These are phyloP conservation scores for Lampropteryx suffumata DNA, from an alignment of 2,888 invertebrate genomes.

Conservation along the genomic window DNA sequence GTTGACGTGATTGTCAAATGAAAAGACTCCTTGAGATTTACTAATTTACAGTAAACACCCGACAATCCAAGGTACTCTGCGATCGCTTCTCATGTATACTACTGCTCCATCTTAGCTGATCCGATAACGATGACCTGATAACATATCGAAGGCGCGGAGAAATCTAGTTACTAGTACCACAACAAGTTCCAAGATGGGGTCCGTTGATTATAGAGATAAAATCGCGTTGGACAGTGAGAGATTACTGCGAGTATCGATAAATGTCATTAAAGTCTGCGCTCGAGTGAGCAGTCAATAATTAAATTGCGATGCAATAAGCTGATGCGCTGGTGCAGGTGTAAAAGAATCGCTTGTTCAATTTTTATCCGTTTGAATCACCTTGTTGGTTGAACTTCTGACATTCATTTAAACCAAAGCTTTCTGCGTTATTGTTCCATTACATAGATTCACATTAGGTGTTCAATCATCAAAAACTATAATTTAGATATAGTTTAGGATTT, in stretches of 20 bases:
- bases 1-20: too few species aligned
- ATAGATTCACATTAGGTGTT: too few species aligned
- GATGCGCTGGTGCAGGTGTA: constrained; percentile 7
- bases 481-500: too few species aligned
- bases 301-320: constrained; percentile 32
- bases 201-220: constrained; percentile 29
- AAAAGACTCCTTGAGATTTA: too few species aligned
- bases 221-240: constrained; percentile 30
- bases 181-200: constrained; percentile 19
- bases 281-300: constrained; percentile 37
- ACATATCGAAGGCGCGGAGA: constrained; percentile 12
- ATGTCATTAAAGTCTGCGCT: constrained; percentile 29
- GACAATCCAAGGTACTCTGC: too few species aligned
- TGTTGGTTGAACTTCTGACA: too few species aligned
- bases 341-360: constrained; percentile 2
- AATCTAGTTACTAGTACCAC: constrained; percentile 25
- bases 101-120: not conserved
- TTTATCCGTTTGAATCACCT: too few species aligned
- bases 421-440: too few species aligned
- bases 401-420: too few species aligned
- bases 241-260: constrained; percentile 26
- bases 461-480: too few species aligned
- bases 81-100: too few species aligned
- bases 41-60: too few species aligned
- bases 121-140: not conserved